Conservation (phyloP, 2,113 vertebrate species). For the Cromileptes altivelis region DNA sequence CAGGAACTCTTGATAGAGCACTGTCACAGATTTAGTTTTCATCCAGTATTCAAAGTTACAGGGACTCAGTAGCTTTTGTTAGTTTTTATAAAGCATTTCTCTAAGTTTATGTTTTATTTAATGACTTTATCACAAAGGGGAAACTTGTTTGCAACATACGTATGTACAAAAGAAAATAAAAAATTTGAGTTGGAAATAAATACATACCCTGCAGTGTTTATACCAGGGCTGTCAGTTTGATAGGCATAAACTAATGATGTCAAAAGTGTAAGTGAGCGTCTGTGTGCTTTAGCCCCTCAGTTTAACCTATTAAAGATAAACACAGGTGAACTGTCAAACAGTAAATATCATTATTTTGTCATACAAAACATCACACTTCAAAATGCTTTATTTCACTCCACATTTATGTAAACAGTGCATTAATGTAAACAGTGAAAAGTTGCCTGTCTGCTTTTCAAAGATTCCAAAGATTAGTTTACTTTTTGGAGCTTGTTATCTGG, state of each 20-base stretch:
- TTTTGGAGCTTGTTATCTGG: background rate
- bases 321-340: background rate
- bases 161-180: background rate
- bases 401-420: background rate
- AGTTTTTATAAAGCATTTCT: background rate
- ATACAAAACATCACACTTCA: background rate
- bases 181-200: background rate
- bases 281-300: background rate
- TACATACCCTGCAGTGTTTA: background rate
- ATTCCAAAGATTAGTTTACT: background rate
- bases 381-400: constrained; percentile 6
- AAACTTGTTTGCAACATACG: background rate
- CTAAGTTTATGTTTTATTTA: background rate
- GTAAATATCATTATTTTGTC: constrained; percentile 2
- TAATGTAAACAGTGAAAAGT: background rate
- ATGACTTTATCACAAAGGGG: background rate
- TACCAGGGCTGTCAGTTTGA: background rate
- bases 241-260: background rate
- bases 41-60: background rate
- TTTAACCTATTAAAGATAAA: constrained; percentile 22
- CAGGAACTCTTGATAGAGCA: background rate
- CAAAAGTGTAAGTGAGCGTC: background rate
- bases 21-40: background rate
- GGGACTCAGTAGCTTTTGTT: background rate
- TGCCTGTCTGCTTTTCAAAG: background rate